Percentiles rank a stretch among this genome's conserved stretches.
Conservation (phyloP, 2,113 vertebrate species). For the Myocastor coypus region DNA sequence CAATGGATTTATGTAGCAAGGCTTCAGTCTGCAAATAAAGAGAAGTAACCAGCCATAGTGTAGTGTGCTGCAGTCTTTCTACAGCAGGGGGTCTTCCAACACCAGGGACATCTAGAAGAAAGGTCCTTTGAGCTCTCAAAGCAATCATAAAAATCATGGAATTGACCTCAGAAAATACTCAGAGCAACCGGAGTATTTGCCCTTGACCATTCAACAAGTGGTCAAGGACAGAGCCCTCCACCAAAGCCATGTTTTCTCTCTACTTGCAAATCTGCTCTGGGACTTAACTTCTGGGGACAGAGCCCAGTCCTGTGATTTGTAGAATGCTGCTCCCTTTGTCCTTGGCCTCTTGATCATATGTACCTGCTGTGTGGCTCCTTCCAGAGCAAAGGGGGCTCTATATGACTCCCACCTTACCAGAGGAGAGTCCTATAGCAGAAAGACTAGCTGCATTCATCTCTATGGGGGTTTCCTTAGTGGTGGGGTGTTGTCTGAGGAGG, state of each 20-base stretch:
- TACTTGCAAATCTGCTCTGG: not conserved
- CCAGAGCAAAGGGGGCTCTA: not conserved
- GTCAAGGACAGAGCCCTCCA: not conserved
- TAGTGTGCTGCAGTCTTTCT: not conserved
- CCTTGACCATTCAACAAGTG: not conserved
- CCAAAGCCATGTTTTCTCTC: not conserved
- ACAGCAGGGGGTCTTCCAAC: not conserved
- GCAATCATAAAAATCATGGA: not conserved
- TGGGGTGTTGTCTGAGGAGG: not conserved
- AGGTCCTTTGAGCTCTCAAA: not conserved
- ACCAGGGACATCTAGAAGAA: not conserved
- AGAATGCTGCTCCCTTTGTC: not conserved
- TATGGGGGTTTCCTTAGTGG: not conserved
- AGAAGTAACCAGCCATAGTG: not conserved
- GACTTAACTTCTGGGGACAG: not conserved
- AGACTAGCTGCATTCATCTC: not conserved
- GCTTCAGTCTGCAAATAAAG: conserved; percentile 75
- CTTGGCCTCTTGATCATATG: not conserved
- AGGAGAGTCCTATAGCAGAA: not conserved
- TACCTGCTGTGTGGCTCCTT: not conserved
- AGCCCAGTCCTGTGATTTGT: not conserved
- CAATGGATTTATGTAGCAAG: conserved; percentile 51
- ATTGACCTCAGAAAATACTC: not conserved
- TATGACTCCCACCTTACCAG: not conserved
- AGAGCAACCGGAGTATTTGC: not conserved